Percentiles rank a stretch among this genome's conserved stretches.
These are phyloP conservation scores for Hystrix brachyura DNA, from an alignment of 2,113 vertebrate genomes.

Conservation along the genomic window DNA sequence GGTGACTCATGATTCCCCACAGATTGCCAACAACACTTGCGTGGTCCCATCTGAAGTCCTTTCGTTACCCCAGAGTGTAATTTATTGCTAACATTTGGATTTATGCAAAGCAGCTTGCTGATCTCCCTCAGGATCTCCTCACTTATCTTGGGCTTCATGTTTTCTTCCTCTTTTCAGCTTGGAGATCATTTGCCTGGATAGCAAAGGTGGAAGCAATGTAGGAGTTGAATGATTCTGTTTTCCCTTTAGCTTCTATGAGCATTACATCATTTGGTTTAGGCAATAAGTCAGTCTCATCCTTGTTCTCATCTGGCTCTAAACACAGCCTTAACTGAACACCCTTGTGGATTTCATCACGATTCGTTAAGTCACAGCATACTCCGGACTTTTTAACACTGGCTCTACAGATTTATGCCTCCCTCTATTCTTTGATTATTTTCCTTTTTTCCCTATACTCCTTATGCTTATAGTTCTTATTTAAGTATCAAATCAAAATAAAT, in stretches of 20 bases:
- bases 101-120: conserved; percentile 45
- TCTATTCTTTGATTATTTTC: conserved; percentile 27
- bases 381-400: not conserved
- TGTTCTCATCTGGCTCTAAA: not conserved
- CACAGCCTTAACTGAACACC: too few species aligned
- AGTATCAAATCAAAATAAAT: conserved; percentile 31
- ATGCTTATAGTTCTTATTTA: conserved; percentile 4
- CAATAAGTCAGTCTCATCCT: not conserved
- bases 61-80: not conserved
- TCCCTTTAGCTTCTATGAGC: not conserved
- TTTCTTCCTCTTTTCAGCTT: conserved; percentile 53
- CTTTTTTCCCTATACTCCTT: not conserved
- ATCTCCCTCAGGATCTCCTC: conserved; percentile 36
- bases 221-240: conserved; percentile 22
- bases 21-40: not conserved
- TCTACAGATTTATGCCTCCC: not conserved
- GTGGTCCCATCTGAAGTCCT: not conserved
- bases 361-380: not conserved
- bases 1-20: not conserved
- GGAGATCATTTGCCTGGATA: conserved; percentile 20
- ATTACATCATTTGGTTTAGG: not conserved
- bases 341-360: not conserved
- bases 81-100: conserved; percentile 14
- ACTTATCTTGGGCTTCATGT: not conserved
- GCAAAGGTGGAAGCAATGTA: not conserved